Percentiles rank a stretch among this genome's conserved stretches.
phyloP scores from a whole-genome alignment of 2,888 invertebrate species.

The Trachelus troglodyta region DNA sequence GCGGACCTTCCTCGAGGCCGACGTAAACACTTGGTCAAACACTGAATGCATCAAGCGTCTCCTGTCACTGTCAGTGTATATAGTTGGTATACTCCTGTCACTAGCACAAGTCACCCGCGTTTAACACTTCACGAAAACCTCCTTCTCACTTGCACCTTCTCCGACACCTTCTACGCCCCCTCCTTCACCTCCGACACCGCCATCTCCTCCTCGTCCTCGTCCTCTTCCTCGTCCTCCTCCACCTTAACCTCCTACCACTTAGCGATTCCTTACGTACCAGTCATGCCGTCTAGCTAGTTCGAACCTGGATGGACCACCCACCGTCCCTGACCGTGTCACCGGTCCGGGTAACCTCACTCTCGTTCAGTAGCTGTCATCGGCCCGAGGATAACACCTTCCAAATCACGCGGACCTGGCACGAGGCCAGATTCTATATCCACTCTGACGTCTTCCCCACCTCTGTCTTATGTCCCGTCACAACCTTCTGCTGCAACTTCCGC shows the following conservation, averaged over 20 bases:
- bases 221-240: constrained; percentile 3
- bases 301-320: not conserved
- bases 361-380: not conserved
- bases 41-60: not conserved
- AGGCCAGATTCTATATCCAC: not conserved
- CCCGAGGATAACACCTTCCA: not conserved
- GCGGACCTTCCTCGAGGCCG: not conserved
- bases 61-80: not conserved
- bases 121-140: not conserved
- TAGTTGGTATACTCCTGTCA: not conserved
- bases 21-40: not conserved
- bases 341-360: not conserved
- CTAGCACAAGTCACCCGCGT: not conserved
- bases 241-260: not conserved
- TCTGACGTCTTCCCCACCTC: not conserved
- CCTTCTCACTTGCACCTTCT: not conserved
- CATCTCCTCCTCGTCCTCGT: constrained; percentile 1
- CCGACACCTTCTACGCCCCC: not conserved
- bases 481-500: not conserved
- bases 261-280: not conserved
- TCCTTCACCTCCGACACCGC: not conserved
- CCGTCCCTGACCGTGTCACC: not conserved
- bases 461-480: not conserved
- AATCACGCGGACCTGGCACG: not conserved
- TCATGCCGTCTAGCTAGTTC: not conserved